Conservation (phyloP, 23 tunicate species). For the Halocynthia roretzi region DNA sequence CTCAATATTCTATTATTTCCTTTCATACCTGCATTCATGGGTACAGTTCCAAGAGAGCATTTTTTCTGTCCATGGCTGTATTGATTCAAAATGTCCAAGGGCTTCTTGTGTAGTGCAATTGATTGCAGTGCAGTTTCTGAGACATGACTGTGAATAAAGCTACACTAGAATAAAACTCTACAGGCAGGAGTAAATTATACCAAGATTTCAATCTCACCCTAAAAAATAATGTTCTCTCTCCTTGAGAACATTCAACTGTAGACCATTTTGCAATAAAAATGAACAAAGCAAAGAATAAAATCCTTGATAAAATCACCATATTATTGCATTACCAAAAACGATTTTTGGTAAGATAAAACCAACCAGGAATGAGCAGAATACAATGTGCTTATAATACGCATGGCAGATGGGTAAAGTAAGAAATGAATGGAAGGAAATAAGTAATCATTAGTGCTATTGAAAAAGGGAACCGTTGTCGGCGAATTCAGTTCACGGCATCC, state of each 20-base stretch:
- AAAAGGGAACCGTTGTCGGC: too few relatives aligned
- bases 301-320: too few relatives aligned
- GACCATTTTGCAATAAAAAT: neutral
- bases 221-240: neutral
- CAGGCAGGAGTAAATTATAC: too few relatives aligned
- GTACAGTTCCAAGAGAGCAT: constrained; percentile 51
- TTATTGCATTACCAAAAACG: too few relatives aligned
- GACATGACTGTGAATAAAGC: constrained; percentile 7
- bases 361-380: too few relatives aligned
- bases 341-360: too few relatives aligned
- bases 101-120: neutral
- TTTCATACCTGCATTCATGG: constrained; percentile 56
- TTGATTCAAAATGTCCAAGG: constrained; percentile 1
- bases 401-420: too few relatives aligned
- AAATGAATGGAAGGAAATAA: too few relatives aligned
- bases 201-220: neutral
- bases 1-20: neutral
- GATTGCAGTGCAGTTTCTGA: neutral
- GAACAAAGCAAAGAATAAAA: neutral
- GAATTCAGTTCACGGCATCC: too few relatives aligned
- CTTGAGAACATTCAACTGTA: neutral
- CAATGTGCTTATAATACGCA: too few relatives aligned
- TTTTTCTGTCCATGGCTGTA: constrained; percentile 33
- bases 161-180: neutral
- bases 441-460: too few relatives aligned